Conservation (phyloP, 64 coral and sea anemone genomes). For the Cladopsammia gracilis region DNA sequence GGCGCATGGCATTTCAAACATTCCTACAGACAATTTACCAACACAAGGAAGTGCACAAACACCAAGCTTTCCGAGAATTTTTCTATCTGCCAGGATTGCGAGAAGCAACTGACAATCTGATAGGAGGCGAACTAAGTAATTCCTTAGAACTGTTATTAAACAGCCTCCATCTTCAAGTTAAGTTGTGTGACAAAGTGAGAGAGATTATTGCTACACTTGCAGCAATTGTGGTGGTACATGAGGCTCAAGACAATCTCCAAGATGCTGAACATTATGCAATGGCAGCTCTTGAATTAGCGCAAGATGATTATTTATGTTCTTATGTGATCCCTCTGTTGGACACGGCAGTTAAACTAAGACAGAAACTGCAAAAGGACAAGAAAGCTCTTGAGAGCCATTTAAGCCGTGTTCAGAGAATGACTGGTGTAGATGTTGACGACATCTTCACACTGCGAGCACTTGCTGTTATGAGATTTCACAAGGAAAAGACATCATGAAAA, state of each 20-base stretch:
- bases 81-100: slow-evolving; percentile 85
- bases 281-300: slow-evolving; percentile 80
- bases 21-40: slow-evolving; percentile 80
- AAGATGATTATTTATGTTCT: slow-evolving; percentile 68
- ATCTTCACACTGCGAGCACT: slow-evolving; percentile 80
- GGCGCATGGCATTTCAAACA: slow-evolving; percentile 79
- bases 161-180: slow-evolving; percentile 92
- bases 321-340: slow-evolving; percentile 94
- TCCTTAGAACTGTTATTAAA: slow-evolving; percentile 83
- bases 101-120: slow-evolving; percentile 77
- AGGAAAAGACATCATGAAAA: neutral
- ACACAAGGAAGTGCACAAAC: slow-evolving; percentile 67
- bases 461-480: slow-evolving; percentile 70
- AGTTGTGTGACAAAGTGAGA: slow-evolving; percentile 78
- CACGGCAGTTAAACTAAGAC: slow-evolving; percentile 62
- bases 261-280: slow-evolving; percentile 88
- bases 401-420: slow-evolving; percentile 60
- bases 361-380: slow-evolving; percentile 77
- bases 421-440: slow-evolving; percentile 75
- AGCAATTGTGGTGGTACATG: slow-evolving; percentile 80
- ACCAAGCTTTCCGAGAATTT: slow-evolving; percentile 87
- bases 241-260: slow-evolving; percentile 68
- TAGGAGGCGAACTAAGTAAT: slow-evolving; percentile 81
- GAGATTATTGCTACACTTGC: slow-evolving; percentile 90
- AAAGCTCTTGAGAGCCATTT: slow-evolving; percentile 72